Conservation (phyloP, 1,140 invertebrate species). For the silkworm (Bombyx mori) region DNA sequence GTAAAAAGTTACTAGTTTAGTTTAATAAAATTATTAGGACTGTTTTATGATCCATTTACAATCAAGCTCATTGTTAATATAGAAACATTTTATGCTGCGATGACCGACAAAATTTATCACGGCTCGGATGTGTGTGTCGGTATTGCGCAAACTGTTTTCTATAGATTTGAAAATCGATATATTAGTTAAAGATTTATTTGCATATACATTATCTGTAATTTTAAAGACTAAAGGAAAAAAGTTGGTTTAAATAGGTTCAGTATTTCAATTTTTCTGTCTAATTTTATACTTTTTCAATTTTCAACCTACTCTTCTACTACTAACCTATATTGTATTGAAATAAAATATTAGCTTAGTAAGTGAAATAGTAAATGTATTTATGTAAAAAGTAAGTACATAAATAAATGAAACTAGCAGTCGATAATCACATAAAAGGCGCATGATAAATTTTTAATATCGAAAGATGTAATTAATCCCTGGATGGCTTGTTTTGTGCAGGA, state of each 20-base stretch:
- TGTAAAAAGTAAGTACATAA: too few relatives aligned
- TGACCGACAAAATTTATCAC: conserved; percentile 67
- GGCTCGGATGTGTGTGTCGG: conserved; percentile 57
- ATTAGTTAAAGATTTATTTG: not conserved
- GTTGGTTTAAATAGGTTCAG: not conserved
- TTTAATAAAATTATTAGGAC: too few relatives aligned
- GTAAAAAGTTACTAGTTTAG: too few relatives aligned
- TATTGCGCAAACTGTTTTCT: conserved; percentile 51
- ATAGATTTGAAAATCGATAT: not conserved
- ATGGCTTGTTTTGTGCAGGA: too few relatives aligned
- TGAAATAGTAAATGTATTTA: too few relatives aligned
- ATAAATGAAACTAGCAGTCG: too few relatives aligned
- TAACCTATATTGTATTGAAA: not conserved
- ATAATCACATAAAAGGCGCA: too few relatives aligned
- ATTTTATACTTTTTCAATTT: not conserved
- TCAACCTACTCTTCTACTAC: not conserved
- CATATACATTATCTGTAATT: not conserved
- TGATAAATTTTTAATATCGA: too few relatives aligned
- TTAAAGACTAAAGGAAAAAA: not conserved
- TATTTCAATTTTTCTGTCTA: not conserved
- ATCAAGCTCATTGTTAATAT: too few relatives aligned
- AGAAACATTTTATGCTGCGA: conserved; percentile 4
- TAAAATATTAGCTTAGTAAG: not conserved
- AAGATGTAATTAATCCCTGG: too few relatives aligned
- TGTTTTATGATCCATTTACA: too few relatives aligned